Conservation (phyloP, 2,888 invertebrate species). For the Palloptera scutellata region DNA sequence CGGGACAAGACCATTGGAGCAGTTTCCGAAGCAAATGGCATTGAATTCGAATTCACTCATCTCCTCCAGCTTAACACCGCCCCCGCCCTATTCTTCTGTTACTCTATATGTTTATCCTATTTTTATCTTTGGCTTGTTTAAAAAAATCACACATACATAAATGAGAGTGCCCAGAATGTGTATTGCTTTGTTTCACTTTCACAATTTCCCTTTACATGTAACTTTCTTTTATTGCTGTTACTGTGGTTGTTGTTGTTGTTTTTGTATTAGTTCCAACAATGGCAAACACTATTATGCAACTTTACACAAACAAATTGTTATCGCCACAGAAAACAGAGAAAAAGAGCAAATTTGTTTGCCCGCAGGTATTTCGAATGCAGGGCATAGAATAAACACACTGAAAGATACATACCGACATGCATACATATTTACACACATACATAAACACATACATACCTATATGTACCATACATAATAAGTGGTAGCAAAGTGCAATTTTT, state of each 20-base stretch:
- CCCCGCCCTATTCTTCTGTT: not conserved
- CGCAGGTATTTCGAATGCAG: slow-evolving; percentile 17
- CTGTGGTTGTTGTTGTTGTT: too few species aligned
- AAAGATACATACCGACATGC: slow-evolving; percentile 15
- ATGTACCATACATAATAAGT: not conserved
- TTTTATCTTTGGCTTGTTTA: not conserved
- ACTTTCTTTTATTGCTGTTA: too few species aligned
- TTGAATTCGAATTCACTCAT: too few species aligned
- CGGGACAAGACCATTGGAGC: not conserved
- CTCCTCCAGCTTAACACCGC: not conserved
- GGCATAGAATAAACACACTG: slow-evolving; percentile 6
- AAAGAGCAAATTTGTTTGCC: not conserved
- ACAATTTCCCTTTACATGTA: not conserved
- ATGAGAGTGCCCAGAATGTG: too few species aligned
- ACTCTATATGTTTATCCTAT: too few species aligned
- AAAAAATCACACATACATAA: too few species aligned
- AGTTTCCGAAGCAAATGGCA: too few species aligned
- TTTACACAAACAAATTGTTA: slow-evolving; percentile 2
- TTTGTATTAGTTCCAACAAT: too few species aligned
- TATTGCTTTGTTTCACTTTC: not conserved
- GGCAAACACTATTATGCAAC: too few species aligned
- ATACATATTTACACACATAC: too few species aligned
- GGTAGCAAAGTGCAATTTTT: slow-evolving; percentile 21
- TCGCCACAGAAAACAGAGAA: too few species aligned
- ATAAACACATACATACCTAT: slow-evolving; percentile 13